These are phyloP conservation scores for Trichonephila inaurata DNA, from an alignment of 1,140 invertebrate species.

Conservation along the genomic window DNA sequence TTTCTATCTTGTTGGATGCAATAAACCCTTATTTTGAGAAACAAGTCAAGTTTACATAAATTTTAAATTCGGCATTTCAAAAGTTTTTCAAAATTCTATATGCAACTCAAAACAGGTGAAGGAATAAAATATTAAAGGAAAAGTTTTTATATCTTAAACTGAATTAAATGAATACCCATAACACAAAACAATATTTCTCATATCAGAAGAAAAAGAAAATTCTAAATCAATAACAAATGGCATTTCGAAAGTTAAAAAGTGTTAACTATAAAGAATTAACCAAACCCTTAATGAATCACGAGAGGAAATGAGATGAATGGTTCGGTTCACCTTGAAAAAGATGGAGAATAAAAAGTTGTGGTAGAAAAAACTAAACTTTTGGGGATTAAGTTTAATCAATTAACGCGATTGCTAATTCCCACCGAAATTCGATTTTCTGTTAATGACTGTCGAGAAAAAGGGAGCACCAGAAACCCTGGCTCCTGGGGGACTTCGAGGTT, in stretches of 20 bases:
- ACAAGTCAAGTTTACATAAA: too few relatives aligned
- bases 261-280: not conserved
- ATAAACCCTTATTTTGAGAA: too few relatives aligned
- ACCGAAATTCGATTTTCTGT: not conserved
- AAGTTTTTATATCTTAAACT: too few relatives aligned
- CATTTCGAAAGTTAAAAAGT: not conserved
- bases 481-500: not conserved
- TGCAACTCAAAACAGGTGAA: too few relatives aligned
- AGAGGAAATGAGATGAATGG: not conserved
- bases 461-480: not conserved
- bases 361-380: not conserved
- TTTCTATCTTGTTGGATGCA: too few relatives aligned
- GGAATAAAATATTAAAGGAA: too few relatives aligned
- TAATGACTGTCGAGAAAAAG: not conserved
- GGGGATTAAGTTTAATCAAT: conserved; percentile 22
- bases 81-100: too few relatives aligned
- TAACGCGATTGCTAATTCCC: not conserved
- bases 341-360: not conserved
- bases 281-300: not conserved
- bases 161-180: too few relatives aligned
- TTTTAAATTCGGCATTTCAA: too few relatives aligned
- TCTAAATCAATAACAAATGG: too few relatives aligned
- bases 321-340: not conserved
- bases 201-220: too few relatives aligned
- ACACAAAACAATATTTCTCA: too few relatives aligned